Percentiles rank a stretch among this genome's conserved stretches.
These are phyloP conservation scores for Antheraea mylitta DNA, from an alignment of 1,140 invertebrate genomes.

Conservation along the genomic window DNA sequence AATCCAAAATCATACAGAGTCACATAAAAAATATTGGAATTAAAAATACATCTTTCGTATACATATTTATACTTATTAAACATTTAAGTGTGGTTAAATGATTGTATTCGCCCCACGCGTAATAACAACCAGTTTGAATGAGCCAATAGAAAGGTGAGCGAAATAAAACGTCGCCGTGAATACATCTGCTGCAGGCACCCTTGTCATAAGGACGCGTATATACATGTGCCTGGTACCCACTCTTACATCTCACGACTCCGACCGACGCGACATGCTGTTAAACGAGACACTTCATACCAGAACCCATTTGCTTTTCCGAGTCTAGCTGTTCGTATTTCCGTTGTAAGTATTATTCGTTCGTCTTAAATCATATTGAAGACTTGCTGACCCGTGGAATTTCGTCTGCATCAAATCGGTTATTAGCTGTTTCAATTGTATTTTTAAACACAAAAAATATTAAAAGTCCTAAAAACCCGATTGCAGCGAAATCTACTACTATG, in stretches of 20 bases:
- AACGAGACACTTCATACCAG: neutral
- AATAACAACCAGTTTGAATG: conserved; percentile 11
- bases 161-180: conserved; percentile 25
- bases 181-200: conserved; percentile 29
- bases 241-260: conserved; percentile 7
- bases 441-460: no score
- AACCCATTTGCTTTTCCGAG: neutral
- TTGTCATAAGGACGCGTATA: conserved; percentile 18
- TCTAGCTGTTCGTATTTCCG: neutral
- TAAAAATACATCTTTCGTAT: no score
- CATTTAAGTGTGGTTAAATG: neutral
- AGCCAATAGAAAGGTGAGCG: conserved; percentile 16
- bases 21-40: no score
- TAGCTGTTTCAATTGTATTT: no score
- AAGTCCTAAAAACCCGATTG: no score
- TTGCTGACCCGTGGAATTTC: no score
- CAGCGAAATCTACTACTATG: no score
- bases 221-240: neutral
- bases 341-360: neutral
- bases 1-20: no score
- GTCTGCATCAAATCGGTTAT: no score
- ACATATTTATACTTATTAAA: neutral
- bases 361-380: neutral
- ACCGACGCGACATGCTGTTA: conserved; percentile 5
- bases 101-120: neutral